Base-by-base conservation (phyloP, 2,113 vertebrate species). In the Collichthys lucidus region DNA sequence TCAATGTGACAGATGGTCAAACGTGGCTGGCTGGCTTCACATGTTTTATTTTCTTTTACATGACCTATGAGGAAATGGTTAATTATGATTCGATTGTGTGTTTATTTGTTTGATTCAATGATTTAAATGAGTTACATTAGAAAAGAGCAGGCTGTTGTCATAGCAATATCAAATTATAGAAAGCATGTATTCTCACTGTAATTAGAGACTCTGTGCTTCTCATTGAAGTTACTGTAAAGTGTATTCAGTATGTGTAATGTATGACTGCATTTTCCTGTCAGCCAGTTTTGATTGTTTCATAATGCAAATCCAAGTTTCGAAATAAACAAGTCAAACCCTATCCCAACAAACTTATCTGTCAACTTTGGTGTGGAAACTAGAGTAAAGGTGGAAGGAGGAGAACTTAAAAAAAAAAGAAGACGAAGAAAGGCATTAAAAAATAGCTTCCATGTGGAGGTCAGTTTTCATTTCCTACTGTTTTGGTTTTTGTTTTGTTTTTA, bases 401-500 rank as follows among this genome's bases (percentile, higher is more conserved):
- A 42, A 68, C 4, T 60, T 35, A 62, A 71, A 69, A 64, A n/a
- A n/a, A n/a, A 46, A 9, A 86, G 14, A 40, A 52, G 17, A 52
- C 14, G 3, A 69, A 60, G 1, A 52, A 44, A 24, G 3, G 5
- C 1, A 52, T 65, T 31, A 22, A 47, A 49, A 68, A 68, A 49
- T 6, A 60, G 19, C 3, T 64, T 47, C 53, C 53, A 16, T 11
- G 44, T 20, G 46, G 55, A 63, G 52, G 26, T 47, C 47, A 44
- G 11, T 15, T 83, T 79, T 82, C 35, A 84, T 77, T 79, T 77
- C 29, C 1, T 20, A 12, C 42, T 89, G 11, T 68, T 87, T 83
- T 74, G 26, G 4, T 29, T 29, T 29, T 29, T 29, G 29, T 29
- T 29, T 29, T 29, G 29, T 55, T 71, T 47, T 86, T 82, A 62